Percentiles rank a stretch among this genome's conserved stretches.
phyloP scores from a whole-genome alignment of 2,888 invertebrate genomes.

The Torymus texanus region DNA sequence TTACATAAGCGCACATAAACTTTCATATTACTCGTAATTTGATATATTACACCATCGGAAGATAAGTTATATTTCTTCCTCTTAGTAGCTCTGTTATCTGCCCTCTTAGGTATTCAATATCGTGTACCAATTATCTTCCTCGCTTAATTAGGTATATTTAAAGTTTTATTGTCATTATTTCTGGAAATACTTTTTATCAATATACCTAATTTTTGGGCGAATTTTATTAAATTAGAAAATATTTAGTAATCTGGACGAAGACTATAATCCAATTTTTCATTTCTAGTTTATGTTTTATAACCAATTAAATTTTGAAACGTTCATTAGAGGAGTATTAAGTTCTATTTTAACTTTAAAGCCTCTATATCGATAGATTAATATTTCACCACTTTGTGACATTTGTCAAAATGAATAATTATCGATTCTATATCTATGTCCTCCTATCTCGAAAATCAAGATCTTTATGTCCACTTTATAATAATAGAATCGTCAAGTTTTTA shows the following conservation, averaged over 20 bases:
- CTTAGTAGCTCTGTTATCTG: conserved; percentile 58
- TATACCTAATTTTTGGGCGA: background rate
- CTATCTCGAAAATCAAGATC: conserved; percentile 2
- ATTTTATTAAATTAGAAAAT: conserved; percentile 13
- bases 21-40: background rate
- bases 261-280: background rate
- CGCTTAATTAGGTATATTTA: background rate
- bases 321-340: conserved; percentile 36
- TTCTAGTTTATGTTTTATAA: background rate
- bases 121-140: conserved; percentile 13
- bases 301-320: background rate
- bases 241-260: conserved; percentile 49
- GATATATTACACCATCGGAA: conserved; percentile 3
- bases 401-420: conserved; percentile 11
- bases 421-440: conserved; percentile 18
- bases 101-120: conserved; percentile 62
- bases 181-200: background rate
- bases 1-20: conserved; percentile 15
- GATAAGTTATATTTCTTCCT: background rate
- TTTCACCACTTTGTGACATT: conserved; percentile 2
- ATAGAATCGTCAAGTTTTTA: too few species aligned
- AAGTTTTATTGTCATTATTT: conserved; percentile 26
- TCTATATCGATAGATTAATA: conserved; percentile 47
- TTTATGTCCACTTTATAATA: too few species aligned
- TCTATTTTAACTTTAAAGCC: conserved; percentile 27